These are phyloP conservation scores for Xanthia togata DNA, from an alignment of 2,888 invertebrate species.

Conservation along the genomic window DNA sequence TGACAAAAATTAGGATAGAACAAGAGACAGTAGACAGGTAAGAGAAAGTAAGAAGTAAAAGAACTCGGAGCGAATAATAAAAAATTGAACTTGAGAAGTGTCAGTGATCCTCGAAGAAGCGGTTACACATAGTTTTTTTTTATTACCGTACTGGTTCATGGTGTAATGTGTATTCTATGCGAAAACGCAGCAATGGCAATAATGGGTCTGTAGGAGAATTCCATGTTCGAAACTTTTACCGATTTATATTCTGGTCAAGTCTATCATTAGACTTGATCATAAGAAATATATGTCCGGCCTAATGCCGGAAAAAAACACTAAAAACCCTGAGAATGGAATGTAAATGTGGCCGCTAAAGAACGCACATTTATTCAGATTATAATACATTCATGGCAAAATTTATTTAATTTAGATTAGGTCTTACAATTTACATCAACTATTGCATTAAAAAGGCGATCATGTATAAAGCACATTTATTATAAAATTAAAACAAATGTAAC, in stretches of 20 bases:
- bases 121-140: too few relatives aligned
- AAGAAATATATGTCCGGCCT: neutral
- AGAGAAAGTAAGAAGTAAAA: too few relatives aligned
- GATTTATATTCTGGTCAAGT: too few relatives aligned
- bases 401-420: slow-evolving; percentile 11
- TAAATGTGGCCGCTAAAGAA: neutral
- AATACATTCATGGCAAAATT: neutral
- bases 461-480: slow-evolving; percentile 34
- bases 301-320: neutral
- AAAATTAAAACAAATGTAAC: slow-evolving; percentile 49
- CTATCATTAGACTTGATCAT: slow-evolving; percentile 5
- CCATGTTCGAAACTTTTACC: slow-evolving; percentile 8
- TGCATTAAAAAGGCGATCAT: slow-evolving; percentile 8
- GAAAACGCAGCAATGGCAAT: slow-evolving; percentile 2
- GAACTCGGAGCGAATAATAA: too few relatives aligned
- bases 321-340: neutral
- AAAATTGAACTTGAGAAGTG: too few relatives aligned
- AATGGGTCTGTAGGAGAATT: neutral
- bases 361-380: neutral
- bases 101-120: too few relatives aligned
- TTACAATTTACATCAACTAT: slow-evolving; percentile 22
- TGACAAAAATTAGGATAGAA: too few relatives aligned
- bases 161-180: slow-evolving; percentile 3
- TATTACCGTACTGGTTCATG: neutral
- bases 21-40: too few relatives aligned